Conservation (phyloP, 2,888 invertebrate species). For the Nematopogon swammerdamellus region DNA sequence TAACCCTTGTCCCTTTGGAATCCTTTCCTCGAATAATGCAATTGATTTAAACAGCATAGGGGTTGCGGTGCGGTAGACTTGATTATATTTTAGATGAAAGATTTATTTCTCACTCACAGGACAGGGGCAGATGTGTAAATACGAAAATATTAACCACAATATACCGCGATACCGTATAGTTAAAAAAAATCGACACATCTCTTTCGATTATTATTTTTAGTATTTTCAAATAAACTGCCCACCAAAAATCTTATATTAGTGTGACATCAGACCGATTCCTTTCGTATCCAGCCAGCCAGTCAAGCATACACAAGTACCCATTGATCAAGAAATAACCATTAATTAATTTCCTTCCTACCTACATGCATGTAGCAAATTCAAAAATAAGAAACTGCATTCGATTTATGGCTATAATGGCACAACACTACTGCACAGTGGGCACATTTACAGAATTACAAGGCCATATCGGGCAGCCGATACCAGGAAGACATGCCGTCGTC, state of each 20-base stretch:
- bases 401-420: neutral
- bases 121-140: neutral
- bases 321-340: neutral
- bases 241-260: too few species aligned
- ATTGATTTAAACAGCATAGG: neutral
- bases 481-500: neutral
- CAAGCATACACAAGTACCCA: too few species aligned
- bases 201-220: too few species aligned
- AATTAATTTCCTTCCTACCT: neutral
- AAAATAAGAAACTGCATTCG: neutral
- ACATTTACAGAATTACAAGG: neutral
- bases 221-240: too few species aligned
- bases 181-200: too few species aligned
- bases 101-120: too few species aligned
- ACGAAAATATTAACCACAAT: neutral
- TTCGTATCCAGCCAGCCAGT: too few species aligned
- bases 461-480: neutral
- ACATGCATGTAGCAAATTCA: neutral
- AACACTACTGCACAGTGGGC: neutral
- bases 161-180: too few species aligned
- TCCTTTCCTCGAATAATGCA: neutral
- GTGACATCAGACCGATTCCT: too few species aligned
- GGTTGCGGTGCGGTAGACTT: neutral
- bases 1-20: neutral
- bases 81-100: too few species aligned